Percentiles rank a stretch among this genome's conserved stretches.
These are phyloP conservation scores for Chloropsis cyanopogon DNA, from an alignment of 2,113 vertebrate genomes.

Conservation along the genomic window DNA sequence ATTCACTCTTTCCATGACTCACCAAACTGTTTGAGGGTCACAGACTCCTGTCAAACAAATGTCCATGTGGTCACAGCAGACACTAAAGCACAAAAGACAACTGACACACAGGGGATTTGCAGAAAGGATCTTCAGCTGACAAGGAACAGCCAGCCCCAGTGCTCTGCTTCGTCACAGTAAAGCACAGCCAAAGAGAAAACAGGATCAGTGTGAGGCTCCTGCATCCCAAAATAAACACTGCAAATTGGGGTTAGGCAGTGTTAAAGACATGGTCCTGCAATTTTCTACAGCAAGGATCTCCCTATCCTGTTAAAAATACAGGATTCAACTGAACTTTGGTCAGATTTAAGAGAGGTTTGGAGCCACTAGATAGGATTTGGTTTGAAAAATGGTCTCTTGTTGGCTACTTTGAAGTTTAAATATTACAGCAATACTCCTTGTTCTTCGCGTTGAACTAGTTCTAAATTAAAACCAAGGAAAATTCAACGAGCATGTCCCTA, in stretches of 20 bases:
- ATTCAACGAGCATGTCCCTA: background rate
- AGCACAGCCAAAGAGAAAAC: background rate
- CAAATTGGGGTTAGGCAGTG: background rate
- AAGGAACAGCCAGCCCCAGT: background rate
- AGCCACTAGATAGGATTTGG: background rate
- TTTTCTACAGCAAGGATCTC: background rate
- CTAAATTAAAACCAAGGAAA: background rate
- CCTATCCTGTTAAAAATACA: too few species aligned
- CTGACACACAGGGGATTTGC: conserved; percentile 16
- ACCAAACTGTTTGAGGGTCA: conserved; percentile 56
- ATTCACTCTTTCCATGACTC: conserved; percentile 68
- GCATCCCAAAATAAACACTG: background rate
- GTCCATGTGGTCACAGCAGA: conserved; percentile 57
- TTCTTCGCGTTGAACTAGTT: background rate
- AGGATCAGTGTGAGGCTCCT: background rate
- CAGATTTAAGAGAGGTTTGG: background rate
- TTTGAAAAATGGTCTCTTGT: background rate
- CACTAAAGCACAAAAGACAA: conserved; percentile 49
- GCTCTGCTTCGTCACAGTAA: background rate
- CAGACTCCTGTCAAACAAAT: conserved; percentile 57
- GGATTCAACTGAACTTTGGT: background rate
- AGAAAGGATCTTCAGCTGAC: background rate
- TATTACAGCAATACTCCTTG: background rate
- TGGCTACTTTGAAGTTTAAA: background rate
- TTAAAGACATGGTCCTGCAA: background rate